These are phyloP conservation scores for Drosophila dives DNA, from an alignment of 2,888 invertebrate species.

Conservation along the genomic window DNA sequence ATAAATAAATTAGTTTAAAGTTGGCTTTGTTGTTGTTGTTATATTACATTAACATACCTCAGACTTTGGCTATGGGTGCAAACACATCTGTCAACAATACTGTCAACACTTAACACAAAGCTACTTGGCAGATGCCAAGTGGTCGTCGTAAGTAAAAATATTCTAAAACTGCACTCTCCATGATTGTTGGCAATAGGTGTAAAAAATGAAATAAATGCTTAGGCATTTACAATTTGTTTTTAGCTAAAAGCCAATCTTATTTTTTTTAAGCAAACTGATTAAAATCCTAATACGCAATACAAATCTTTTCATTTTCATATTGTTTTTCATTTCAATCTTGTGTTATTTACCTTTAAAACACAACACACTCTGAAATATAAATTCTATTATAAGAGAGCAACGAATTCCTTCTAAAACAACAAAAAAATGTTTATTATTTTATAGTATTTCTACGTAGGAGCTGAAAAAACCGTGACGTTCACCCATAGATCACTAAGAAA, in stretches of 20 bases:
- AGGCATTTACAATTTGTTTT: background rate
- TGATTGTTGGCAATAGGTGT: background rate
- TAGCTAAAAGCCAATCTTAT: background rate
- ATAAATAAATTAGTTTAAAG: constrained; percentile 62
- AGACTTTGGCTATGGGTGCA: constrained; percentile 20
- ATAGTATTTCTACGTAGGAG: constrained; percentile 39
- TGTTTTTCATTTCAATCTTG: background rate
- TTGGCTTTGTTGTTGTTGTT: constrained; percentile 7
- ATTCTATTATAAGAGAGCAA: constrained; percentile 64
- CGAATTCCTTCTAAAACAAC: constrained; percentile 31
- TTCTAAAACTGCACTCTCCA: background rate
- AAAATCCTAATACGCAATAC: background rate
- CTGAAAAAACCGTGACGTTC: constrained; percentile 67
- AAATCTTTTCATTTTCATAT: background rate
- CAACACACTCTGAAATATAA: constrained; percentile 44
- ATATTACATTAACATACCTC: constrained; percentile 74
- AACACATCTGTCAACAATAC: constrained; percentile 48
- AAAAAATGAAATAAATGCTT: no score
- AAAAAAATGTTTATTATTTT: constrained; percentile 63
- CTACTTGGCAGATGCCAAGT: constrained; percentile 13
- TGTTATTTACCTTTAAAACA: constrained; percentile 40
- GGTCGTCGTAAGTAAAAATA: background rate
- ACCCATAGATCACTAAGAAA: constrained; percentile 31
- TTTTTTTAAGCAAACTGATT: background rate
- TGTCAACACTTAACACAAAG: constrained; percentile 41